Base-by-base conservation (phyloP, 2,113 vertebrate species). In the Ascaphus truei region DNA sequence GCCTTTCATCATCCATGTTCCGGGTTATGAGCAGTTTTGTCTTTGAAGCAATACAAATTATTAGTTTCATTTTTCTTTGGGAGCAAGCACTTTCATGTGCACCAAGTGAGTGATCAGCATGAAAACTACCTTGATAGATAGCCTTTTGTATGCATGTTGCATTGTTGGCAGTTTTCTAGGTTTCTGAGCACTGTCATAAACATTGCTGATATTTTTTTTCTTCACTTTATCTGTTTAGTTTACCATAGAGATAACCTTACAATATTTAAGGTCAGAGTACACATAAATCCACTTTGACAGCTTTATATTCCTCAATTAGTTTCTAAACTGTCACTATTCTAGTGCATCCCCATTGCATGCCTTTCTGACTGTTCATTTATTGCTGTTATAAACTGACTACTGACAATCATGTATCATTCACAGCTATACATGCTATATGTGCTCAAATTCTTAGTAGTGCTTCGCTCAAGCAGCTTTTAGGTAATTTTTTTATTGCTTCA, bases 311-410 rank as follows among this genome's bases (percentile, higher is more conserved):
- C 30, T 60, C n/a, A 51, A 48, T 65, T 48, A 52, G 31, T 12
- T 41, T 53, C 33, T 65, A 45, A 69, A 51, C 57, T 60, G 66
- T 27, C 66, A 51, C 23, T 36, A 13, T 58, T 69, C 45, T n/a
- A 39, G 16, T 29, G 33, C 33, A 65, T 36, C 10, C 25, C 33
- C 18, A 53, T 65, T 30, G 50, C 41, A 53, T 39, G 37, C 53
- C 37, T 41, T 25, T 29, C 51, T 53, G 50, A 53, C 48, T 37
- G 31, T 65, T 53, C 11, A 53, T 41, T 51, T 64, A 33, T 47
- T 25, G 23, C 29, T 36, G 29, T 36, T 64, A 64, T 63, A 51
- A 51, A 27, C 15, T 64, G 62, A 36, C 16, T 52, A 27, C 20
- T 51, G 60, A n/a, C n/a, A n/a, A n/a, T 62, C 43, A 50, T 64